Base-by-base conservation (phyloP, 2,888 invertebrate species). In the Muschampia plurimacula region DNA sequence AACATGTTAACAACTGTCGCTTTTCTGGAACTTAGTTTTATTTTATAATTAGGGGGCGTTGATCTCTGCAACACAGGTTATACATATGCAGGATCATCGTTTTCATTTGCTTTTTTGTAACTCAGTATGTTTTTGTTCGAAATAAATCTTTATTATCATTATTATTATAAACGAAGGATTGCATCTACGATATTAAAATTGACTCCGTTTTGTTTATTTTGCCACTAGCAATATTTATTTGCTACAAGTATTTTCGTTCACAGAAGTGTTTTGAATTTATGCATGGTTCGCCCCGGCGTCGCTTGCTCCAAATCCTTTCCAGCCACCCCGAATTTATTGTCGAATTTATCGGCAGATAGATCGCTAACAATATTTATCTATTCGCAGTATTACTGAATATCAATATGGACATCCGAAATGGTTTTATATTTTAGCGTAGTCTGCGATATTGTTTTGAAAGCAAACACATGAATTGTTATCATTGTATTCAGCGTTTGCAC, bases 361-460 rank as follows among this genome's bases (percentile, higher is more conserved):
- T 71, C 71, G 71, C 66, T 41, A 41, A 71, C 71, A 71, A 66
- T 71, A 66, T 66, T 71, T 71, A 60, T 66, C 66, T 66, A 66
- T 60, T 52, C 60, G 32, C 57, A 72, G 65, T 71, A 71, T 60
- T 71, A 71, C 71, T 49, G 65, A 68, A 62, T 67, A 66, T 60
- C 64, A 36, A 67, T 72, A 70, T 39, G 71, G 62, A 60, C 60
- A 49, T 46, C 36, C 13, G 49, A 66, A 71, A 71, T 39, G 28
- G 65, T 71, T 71, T 66, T 60, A 71, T 66, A 71, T 71, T 66
- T 66, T 49, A 65, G 36, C 44, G 6, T 6, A 59, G 66, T 71
- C 39, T 39, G 52, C 57, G 59, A 63, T 60, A 59, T 70, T 59
- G 59, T 63, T 70, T 70, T 64, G 44, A 46, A 64, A 70, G 32